Percentiles rank a stretch among this genome's conserved stretches.
phyloP scores from a whole-genome alignment of 2,888 invertebrate genomes.

The Loripinus fragilis region DNA sequence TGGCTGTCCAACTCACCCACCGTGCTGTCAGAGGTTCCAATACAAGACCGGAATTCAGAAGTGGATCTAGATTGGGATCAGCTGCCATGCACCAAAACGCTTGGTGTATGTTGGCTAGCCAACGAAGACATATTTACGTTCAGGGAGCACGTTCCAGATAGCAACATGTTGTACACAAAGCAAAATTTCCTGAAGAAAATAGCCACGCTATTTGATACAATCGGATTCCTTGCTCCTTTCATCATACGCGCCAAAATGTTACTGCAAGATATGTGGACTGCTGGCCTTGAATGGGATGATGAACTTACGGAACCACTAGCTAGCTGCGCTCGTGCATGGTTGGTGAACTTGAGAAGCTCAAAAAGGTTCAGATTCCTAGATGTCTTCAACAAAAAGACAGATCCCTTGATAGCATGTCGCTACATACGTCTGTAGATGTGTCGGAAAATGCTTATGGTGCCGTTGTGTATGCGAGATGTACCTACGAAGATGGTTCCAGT shows the following conservation, averaged over 20 bases:
- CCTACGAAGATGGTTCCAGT: no score
- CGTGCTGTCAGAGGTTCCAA: background rate
- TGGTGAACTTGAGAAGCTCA: no score
- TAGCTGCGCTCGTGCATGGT: no score
- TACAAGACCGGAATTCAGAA: background rate
- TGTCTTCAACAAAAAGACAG: background rate
- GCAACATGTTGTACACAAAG: background rate
- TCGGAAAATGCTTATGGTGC: background rate
- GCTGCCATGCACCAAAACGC: background rate
- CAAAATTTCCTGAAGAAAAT: background rate
- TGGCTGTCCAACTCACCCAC: background rate
- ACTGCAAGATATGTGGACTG: no score
- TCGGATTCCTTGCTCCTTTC: background rate
- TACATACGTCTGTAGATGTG: background rate
- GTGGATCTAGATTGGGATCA: no score
- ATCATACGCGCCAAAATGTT: no score
- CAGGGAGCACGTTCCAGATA: background rate
- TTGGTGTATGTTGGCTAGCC: background rate
- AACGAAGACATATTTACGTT: background rate
- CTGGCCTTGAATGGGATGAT: no score
- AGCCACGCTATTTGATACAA: no score
- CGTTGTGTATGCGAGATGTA: no score
- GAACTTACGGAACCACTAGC: no score
- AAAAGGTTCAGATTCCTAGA: background rate
- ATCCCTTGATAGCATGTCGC: background rate